These are phyloP conservation scores for Ciona savignyi DNA, from an alignment of 23 tunicate species.

Conservation along the genomic window DNA sequence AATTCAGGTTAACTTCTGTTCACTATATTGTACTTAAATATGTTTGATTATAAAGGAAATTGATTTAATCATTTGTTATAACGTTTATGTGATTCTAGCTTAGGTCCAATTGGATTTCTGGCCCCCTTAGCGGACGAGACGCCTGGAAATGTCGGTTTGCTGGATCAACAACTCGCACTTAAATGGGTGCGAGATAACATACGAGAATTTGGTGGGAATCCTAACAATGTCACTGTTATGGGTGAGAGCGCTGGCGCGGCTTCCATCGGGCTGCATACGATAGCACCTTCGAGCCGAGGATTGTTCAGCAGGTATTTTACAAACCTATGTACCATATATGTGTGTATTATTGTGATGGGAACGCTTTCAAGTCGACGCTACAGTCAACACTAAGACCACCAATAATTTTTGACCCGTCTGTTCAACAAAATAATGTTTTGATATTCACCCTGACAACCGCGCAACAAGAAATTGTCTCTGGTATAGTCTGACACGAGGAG, in stretches of 20 bases:
- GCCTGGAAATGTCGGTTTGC: constrained; percentile 58
- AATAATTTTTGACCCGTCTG: too few relatives aligned
- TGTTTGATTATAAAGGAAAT: too few relatives aligned
- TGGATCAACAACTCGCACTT: constrained; percentile 60
- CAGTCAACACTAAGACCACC: too few relatives aligned
- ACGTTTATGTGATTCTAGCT: too few relatives aligned
- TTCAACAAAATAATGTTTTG: too few relatives aligned
- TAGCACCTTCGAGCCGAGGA: constrained; percentile 42
- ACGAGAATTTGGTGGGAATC: constrained; percentile 53
- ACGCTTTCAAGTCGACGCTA: too few relatives aligned
- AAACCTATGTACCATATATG: too few relatives aligned
- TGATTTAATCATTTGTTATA: too few relatives aligned
- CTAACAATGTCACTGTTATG: constrained; percentile 56
- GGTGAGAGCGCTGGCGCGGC: constrained; percentile 78
- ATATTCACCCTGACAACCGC: too few relatives aligned
- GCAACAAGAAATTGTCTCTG: too few relatives aligned
- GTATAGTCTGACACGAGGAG: too few relatives aligned
- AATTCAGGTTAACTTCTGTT: neutral
- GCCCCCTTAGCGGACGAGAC: constrained; percentile 39
- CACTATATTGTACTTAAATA: neutral
- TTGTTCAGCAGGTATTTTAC: constrained; percentile 45
- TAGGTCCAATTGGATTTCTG: constrained; percentile 73
- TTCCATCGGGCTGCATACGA: constrained; percentile 42
- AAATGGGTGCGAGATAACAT: constrained; percentile 72
- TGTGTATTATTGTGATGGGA: too few relatives aligned